Conservation (phyloP, 2,888 invertebrate genomes). For the Meiosimyza decipiens region DNA sequence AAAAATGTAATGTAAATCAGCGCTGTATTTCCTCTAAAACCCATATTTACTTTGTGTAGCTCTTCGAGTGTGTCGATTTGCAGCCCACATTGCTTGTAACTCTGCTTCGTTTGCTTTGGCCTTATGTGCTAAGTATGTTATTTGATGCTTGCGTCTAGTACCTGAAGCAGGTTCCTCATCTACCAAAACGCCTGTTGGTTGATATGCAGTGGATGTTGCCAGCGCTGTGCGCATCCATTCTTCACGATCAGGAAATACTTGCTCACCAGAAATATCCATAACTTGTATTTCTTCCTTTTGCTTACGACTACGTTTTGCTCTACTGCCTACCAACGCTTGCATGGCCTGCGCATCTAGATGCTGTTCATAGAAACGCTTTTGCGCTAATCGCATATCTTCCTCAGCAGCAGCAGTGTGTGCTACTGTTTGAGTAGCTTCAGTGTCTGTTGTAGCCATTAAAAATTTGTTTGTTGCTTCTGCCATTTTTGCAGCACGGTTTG, state of each 20-base stretch:
- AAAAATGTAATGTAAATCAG: background rate
- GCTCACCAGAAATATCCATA: constrained; percentile 84
- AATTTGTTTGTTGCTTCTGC: constrained; percentile 54
- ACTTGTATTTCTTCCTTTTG: constrained; percentile 72
- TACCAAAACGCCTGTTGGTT: constrained; percentile 67
- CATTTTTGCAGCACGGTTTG: constrained; percentile 62
- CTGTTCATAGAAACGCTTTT: constrained; percentile 51
- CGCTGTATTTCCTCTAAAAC: constrained; percentile 71
- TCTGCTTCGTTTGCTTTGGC: constrained; percentile 96
- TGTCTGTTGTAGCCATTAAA: constrained; percentile 39
- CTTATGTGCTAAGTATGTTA: constrained; percentile 91
- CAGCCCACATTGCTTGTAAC: constrained; percentile 93
- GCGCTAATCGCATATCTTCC: constrained; percentile 38
- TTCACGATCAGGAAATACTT: constrained; percentile 82
- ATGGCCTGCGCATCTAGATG: constrained; percentile 62
- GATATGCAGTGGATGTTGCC: constrained; percentile 74
- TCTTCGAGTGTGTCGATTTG: constrained; percentile 83
- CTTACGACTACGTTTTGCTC: constrained; percentile 70
- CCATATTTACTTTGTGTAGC: constrained; percentile 97
- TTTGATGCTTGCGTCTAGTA: constrained; percentile 92
- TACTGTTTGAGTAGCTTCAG: constrained; percentile 34
- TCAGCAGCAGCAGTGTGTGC: background rate
- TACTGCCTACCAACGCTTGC: constrained; percentile 76
- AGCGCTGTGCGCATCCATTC: constrained; percentile 85
- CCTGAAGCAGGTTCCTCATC: constrained; percentile 70